Conservation (phyloP, 2,797 vertebrate genomes). For the Podargus strigoides region DNA sequence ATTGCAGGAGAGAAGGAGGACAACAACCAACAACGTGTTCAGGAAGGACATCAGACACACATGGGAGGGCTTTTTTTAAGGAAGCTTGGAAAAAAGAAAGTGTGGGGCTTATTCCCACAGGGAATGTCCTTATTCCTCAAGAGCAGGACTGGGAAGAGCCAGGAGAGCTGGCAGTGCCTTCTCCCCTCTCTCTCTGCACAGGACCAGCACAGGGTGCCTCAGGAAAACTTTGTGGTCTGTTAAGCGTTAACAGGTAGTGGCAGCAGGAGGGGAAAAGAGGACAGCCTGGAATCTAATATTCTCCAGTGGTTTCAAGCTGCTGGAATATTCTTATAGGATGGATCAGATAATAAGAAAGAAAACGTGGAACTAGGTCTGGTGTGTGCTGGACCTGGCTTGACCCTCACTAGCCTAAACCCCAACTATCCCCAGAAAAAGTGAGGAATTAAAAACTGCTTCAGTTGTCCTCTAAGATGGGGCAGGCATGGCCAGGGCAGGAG, state of each 20-base stretch:
- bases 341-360: not conserved
- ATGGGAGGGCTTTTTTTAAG: not conserved
- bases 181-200: not conserved
- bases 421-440: not conserved
- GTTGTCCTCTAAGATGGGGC: not conserved
- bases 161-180: not conserved
- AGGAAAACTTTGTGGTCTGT: not conserved
- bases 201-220: not conserved
- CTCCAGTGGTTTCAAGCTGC: not conserved
- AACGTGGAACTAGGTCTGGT: not conserved
- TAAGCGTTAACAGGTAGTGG: not conserved
- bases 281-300: not conserved
- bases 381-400: not conserved
- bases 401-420: not conserved
- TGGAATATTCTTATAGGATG: not conserved
- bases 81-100: not conserved
- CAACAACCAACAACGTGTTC: not conserved
- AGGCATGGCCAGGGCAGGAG: not conserved
- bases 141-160: not conserved
- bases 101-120: not conserved
- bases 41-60: not conserved
- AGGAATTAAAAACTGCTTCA: not conserved
- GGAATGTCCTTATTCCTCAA: not conserved
- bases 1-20: not conserved
- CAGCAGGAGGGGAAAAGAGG: not conserved